Base-by-base conservation (phyloP, 2,888 invertebrate genomes). In the Ptilodon capucinus region DNA sequence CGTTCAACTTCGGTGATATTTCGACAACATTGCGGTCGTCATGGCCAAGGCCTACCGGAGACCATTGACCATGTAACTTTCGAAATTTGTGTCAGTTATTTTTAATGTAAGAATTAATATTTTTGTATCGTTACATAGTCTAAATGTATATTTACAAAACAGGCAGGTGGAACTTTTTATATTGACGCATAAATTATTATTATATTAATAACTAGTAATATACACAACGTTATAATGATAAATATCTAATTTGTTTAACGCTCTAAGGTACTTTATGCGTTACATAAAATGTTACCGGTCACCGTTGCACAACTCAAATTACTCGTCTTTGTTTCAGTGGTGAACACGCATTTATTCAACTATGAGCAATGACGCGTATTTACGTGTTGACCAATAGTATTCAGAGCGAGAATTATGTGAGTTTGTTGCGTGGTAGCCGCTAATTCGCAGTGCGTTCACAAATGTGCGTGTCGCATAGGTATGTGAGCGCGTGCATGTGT, bases 401-500 rank as follows among this genome's bases (percentile, higher is more conserved):
- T 59, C 51, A 58, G 54, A 56, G 60, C 64, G 68, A 73, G 62
- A 64, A 70, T 51, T 51, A 50, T 52, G 56, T 57, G 74, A 70
- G 68, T 68, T 59, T 41, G 36, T 61, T 61, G 57, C 68, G 52
- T 65, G 54, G 63, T 68, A 63, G 52, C 48, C 39, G 46, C 57
- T 44, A 44, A 44, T 48, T 52, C 47, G 48, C 63, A 45, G 54
- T 57, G 58, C 44, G 57, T 54, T 48, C 52, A 57, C 48, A 48
- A 51, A 54, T 54, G 48, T 51, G 57, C 55, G 60, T 58, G 54
- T 50, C 41, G 56, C 28, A n/a, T n/a, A n/a, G n/a, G 30, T 51
- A 60, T 45, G 48, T 50, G n/a, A 51, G 46, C 40, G n/a, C 34
- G 19, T 41, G 2, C 11, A 44, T 65, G 74, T 72, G 74, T 71